These are phyloP conservation scores for Latheticus oryzae DNA, from an alignment of 2,888 invertebrate species.

Conservation along the genomic window DNA sequence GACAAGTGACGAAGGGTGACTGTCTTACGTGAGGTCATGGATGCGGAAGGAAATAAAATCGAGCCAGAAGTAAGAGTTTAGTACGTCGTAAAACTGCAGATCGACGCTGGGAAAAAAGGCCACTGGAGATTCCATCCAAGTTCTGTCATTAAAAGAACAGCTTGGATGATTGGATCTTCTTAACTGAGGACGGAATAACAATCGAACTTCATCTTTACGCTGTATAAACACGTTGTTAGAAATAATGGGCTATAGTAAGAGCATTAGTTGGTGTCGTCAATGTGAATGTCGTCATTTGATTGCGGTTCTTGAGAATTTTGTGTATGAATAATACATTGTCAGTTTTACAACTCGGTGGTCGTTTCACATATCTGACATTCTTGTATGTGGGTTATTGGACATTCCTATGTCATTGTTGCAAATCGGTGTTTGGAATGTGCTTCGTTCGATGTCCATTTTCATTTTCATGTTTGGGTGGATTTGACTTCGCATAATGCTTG, in stretches of 20 bases:
- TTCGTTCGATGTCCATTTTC: constrained; percentile 30
- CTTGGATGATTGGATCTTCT: constrained; percentile 59
- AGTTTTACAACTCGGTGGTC: constrained; percentile 2
- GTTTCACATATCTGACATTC: constrained; percentile 20
- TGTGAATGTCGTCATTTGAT: no score
- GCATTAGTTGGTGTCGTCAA: constrained; percentile 3
- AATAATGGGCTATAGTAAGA: constrained; percentile 45
- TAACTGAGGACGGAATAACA: constrained; percentile 56
- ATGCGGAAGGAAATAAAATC: constrained; percentile 57
- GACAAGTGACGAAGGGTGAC: constrained; percentile 48
- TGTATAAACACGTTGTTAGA: constrained; percentile 54
- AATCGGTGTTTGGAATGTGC: constrained; percentile 5
- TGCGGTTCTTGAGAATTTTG: constrained; percentile 6
- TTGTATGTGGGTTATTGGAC: constrained; percentile 7
- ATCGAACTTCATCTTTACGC: constrained; percentile 56
- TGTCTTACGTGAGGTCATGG: constrained; percentile 57
- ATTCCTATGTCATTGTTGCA: constrained; percentile 20
- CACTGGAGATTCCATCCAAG: constrained; percentile 59
- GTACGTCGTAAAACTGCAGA: constrained; percentile 59
- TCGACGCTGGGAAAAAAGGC: constrained; percentile 55
- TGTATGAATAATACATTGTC: background rate
- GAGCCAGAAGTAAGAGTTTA: constrained; percentile 54
- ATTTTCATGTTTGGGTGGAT: constrained; percentile 25
- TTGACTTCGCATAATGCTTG: constrained; percentile 14
- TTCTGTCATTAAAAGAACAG: constrained; percentile 59